Conservation (phyloP, 2,888 invertebrate genomes). For the Nomada ruficornis region DNA sequence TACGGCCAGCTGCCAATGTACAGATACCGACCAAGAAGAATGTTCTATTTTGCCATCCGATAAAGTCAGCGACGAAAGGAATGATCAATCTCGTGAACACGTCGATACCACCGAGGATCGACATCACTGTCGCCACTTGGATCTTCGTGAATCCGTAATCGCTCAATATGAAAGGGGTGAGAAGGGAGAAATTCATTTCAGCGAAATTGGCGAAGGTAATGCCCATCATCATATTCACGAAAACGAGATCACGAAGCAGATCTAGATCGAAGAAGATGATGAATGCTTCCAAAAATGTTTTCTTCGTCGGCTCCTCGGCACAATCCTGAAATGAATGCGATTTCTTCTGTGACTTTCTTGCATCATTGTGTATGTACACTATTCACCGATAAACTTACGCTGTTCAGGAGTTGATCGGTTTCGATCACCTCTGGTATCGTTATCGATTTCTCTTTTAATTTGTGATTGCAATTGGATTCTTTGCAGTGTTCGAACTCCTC, state of each 20-base stretch:
- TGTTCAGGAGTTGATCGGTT: conserved; percentile 32
- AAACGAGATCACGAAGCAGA: conserved; percentile 88
- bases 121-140: conserved; percentile 89
- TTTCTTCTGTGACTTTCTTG: too few species aligned
- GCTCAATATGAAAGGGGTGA: conserved; percentile 90
- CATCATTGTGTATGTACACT: too few species aligned
- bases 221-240: conserved; percentile 89
- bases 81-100: conserved; percentile 88
- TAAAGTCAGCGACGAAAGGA: conserved; percentile 89
- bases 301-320: background rate
- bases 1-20: conserved; percentile 88
- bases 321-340: conserved; percentile 8
- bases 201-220: conserved; percentile 90
- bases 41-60: conserved; percentile 89
- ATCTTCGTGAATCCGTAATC: conserved; percentile 87
- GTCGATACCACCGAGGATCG: conserved; percentile 88
- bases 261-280: conserved; percentile 89
- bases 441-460: background rate
- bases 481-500: conserved; percentile 18
- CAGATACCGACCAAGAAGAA: conserved; percentile 90
- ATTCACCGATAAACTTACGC: conserved; percentile 50
- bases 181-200: conserved; percentile 90
- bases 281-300: conserved; percentile 85
- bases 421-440: conserved; percentile 13
- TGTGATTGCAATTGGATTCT: conserved; percentile 43